Conservation (phyloP, 2,113 vertebrate genomes). For the Psammodynastes pulverulentus region DNA sequence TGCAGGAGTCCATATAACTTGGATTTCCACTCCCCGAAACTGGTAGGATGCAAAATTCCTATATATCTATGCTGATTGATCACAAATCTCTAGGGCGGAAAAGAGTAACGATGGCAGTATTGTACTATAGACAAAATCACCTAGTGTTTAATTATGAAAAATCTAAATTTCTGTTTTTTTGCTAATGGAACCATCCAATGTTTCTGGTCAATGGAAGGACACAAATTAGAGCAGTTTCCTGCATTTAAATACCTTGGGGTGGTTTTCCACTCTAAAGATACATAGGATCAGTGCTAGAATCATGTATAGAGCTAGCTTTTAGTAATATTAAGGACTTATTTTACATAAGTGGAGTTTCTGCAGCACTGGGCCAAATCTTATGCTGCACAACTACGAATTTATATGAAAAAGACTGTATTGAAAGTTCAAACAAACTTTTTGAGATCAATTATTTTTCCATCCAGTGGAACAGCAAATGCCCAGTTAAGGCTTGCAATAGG, state of each 20-base stretch:
- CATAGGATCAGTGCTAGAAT: background rate
- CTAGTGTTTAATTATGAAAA: background rate
- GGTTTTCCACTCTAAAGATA: background rate
- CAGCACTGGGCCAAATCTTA: background rate
- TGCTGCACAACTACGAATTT: background rate
- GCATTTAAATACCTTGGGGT: background rate
- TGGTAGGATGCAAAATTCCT: background rate
- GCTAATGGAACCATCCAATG: background rate
- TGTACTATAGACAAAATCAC: background rate
- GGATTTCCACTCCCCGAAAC: background rate
- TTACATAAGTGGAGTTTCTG: background rate
- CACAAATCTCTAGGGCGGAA: background rate
- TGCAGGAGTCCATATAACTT: background rate
- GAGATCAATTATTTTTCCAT: background rate
- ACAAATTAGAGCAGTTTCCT: background rate
- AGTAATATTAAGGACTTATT: background rate
- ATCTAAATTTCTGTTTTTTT: background rate
- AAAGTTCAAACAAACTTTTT: background rate
- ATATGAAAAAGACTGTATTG: background rate
- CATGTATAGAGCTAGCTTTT: background rate
- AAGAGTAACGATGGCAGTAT: background rate
- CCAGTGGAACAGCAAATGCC: background rate
- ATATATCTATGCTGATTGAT: background rate
- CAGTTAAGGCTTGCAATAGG: background rate
- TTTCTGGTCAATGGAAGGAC: background rate